A percentile compares a stretch with the other conserved stretches of the same genome.
phyloP scores from a whole-genome alignment of 2,888 invertebrate species.

The Hololepta plana region DNA sequence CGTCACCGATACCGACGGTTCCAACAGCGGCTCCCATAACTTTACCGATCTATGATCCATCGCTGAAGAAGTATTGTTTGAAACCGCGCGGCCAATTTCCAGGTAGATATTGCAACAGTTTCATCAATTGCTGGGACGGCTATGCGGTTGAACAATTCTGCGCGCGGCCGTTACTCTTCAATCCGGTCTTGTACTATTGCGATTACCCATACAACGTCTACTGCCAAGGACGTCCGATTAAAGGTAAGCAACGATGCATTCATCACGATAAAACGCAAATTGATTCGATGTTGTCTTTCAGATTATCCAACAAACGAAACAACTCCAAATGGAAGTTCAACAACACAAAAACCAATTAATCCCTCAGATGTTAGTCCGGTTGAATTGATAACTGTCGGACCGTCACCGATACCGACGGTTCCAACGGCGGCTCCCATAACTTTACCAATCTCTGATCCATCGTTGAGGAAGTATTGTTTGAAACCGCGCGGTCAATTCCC shows the following conservation, averaged over 20 bases:
- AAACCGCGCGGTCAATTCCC: constrained; percentile 42
- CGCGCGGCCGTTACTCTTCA: constrained; percentile 39
- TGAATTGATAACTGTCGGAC: no score
- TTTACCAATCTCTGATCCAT: constrained; percentile 4
- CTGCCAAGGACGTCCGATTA: constrained; percentile 33
- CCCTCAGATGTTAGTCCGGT: no score
- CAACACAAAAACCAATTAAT: constrained; percentile 1
- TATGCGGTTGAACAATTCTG: constrained; percentile 46
- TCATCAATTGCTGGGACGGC: constrained; percentile 56
- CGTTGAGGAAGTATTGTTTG: constrained; percentile 22
- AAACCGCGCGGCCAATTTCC: constrained; percentile 42
- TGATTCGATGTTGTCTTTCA: neutral
- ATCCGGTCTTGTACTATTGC: constrained; percentile 34
- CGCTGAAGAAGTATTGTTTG: constrained; percentile 21
- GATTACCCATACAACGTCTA: constrained; percentile 45
- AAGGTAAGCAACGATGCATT: constrained; percentile 6
- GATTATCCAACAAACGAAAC: neutral
- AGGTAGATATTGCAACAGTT: constrained; percentile 40
- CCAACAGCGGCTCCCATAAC: no score
- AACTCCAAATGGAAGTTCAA: constrained; percentile 2
- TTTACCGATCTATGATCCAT: no score
- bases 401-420: neutral
- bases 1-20: no score
- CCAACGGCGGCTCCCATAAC: constrained; percentile 2
- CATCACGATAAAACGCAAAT: neutral